Percentiles rank a stretch among this genome's conserved stretches.
phyloP scores from a whole-genome alignment of 2,888 invertebrate species.

The Empis stercorea region DNA sequence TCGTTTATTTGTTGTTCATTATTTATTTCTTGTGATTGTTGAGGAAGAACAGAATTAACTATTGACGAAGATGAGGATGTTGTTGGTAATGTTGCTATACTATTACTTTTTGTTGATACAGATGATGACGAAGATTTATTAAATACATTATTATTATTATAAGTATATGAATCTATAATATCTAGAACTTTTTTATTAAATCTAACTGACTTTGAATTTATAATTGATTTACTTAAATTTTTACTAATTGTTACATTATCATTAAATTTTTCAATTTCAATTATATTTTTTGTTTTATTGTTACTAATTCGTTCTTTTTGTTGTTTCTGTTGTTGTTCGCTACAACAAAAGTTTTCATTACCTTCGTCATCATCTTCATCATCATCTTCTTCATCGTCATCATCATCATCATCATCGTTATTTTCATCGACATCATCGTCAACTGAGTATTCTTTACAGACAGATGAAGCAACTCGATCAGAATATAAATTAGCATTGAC shows the following conservation, averaged over 20 bases:
- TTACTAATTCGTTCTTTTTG: slow-evolving; percentile 19
- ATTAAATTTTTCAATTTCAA: not conserved
- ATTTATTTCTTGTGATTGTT: too few species aligned
- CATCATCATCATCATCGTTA: slow-evolving; percentile 18
- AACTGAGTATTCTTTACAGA: not conserved
- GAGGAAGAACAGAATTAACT: slow-evolving; percentile 3
- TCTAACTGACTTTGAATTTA: not conserved
- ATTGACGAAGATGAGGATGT: slow-evolving; percentile 9
- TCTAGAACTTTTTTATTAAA: not conserved
- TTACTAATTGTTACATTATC: not conserved
- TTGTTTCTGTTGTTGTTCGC: not conserved
- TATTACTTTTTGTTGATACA: not conserved
- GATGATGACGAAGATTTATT: not conserved
- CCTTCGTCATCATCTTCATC: not conserved
- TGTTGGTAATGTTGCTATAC: not conserved
- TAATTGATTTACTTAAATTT: not conserved
- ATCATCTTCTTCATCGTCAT: not conserved
- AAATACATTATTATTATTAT: too few species aligned
- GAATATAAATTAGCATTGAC: too few species aligned
- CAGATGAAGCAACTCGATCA: too few species aligned
- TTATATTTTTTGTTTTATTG: not conserved
- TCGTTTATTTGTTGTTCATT: too few species aligned
- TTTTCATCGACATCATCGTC: slow-evolving; percentile 14
- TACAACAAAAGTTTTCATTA: slow-evolving; percentile 1
- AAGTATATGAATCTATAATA: too few species aligned